Base-by-base conservation (phyloP, 2,888 invertebrate species). In the Drosophila ezoana region DNA sequence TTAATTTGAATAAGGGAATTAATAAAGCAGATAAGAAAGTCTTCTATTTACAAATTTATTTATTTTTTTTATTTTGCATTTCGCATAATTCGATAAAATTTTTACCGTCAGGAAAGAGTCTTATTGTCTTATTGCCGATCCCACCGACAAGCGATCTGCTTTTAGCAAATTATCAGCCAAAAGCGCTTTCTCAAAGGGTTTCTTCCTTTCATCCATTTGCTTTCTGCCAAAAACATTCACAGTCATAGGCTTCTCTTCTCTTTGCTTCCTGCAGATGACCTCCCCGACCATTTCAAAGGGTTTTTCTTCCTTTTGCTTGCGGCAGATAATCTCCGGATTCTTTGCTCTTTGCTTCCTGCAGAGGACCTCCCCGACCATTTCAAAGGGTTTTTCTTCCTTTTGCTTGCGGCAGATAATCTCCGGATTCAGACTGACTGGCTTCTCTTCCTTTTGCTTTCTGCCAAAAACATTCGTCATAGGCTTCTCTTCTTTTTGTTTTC, bases 401-500 rank as follows among this genome's bases (percentile, higher is more conserved):
- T 53, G 38, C 0, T 61, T 56, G 2, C 6, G 32, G 13, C 45
- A 33, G 23, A 28, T 2, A 23, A 40, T 45, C 0, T 20, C 40
- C 3, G 9, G 14, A 6, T 16, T 18, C 13, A n/a, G 1, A 5
- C 2, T 4, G 0, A 16, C 11, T 0, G 49, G 37, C 5, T 33
- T 52, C 14, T 38, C 38, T 8, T 38, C 14, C 38, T 38, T 38
- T 37, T 37, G 37, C 13, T 37, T 37, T 37, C 13, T 37, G 6
- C 28, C 28, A 8, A 28, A 28, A 8, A 28, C 28, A 1, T 35
- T 18, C 0, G 4, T 33, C 5, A 18, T 5, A 0, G 57, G 28
- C 0, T 47, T 54, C 13, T 66, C 48, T 1, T 70, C 57, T 10
- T 8, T 49, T 2, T 57, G 48, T 0, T 57, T 56, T 9, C 18